These are phyloP conservation scores for Tryphoninae sp. DNA, from an alignment of 2,888 invertebrate species.

Conservation along the genomic window DNA sequence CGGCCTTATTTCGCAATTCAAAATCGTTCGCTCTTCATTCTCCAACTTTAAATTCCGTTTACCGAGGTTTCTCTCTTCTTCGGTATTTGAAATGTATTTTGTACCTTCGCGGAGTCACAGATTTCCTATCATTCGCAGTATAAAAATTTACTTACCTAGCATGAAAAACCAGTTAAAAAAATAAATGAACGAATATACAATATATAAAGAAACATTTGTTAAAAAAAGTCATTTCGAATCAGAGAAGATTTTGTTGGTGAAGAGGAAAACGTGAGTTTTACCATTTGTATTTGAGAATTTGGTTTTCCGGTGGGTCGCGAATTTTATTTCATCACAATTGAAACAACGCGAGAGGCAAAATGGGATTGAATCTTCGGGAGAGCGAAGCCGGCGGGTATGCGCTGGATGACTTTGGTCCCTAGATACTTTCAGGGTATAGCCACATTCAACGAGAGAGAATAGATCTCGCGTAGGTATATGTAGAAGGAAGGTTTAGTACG, in stretches of 20 bases:
- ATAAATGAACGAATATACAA: too few relatives aligned
- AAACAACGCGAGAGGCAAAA: constrained; percentile 20
- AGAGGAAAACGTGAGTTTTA: not conserved
- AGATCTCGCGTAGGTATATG: constrained; percentile 15
- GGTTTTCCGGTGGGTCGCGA: not conserved
- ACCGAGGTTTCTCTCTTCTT: not conserved
- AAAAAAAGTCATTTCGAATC: not conserved
- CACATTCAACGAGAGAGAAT: constrained; percentile 42
- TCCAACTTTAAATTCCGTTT: not conserved
- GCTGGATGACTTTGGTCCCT: constrained; percentile 42
- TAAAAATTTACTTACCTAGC: too few relatives aligned
- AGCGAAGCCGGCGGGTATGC: constrained; percentile 12
- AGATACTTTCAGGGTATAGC: constrained; percentile 41
- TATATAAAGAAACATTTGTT: too few relatives aligned
- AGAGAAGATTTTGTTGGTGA: not conserved
- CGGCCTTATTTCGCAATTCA: constrained; percentile 19
- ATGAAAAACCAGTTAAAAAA: too few relatives aligned
- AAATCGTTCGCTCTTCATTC: constrained; percentile 44
- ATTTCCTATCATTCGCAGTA: too few relatives aligned
- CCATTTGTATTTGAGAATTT: not conserved
- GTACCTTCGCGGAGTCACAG: too few relatives aligned
- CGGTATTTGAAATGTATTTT: not conserved
- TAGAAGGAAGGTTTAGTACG: constrained; percentile 11
- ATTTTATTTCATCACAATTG: constrained; percentile 49
- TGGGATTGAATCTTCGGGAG: constrained; percentile 37